A percentile compares a stretch with the other conserved stretches of the same genome.
These are phyloP conservation scores for Chymomyza costata DNA, from an alignment of 1,140 invertebrate species.

Conservation along the genomic window DNA sequence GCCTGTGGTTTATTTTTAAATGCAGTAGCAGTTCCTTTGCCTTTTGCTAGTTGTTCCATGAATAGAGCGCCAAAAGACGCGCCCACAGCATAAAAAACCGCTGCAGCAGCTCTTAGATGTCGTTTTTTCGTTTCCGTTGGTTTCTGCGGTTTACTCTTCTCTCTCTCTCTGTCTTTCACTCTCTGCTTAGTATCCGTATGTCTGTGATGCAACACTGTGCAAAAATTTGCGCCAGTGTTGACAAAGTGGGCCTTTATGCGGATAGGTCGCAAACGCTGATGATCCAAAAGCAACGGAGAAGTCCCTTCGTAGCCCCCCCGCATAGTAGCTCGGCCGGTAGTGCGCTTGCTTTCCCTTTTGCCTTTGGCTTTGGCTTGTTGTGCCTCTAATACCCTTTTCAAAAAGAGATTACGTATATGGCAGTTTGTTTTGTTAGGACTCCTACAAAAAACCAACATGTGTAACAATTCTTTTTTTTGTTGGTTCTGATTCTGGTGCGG, in stretches of 20 bases:
- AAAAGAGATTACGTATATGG: slow-evolving; percentile 44
- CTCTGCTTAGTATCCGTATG: slow-evolving; percentile 10
- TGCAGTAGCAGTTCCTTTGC: slow-evolving; percentile 30
- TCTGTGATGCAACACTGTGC: background rate
- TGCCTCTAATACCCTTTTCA: slow-evolving; percentile 46
- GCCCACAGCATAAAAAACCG: slow-evolving; percentile 24
- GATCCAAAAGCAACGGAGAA: no score
- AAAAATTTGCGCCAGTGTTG: slow-evolving; percentile 52
- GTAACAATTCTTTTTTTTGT: no score
- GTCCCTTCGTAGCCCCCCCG: no score
- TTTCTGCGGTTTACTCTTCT: slow-evolving; percentile 34
- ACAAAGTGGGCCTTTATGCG: slow-evolving; percentile 58
- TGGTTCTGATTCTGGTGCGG: no score
- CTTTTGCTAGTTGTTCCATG: slow-evolving; percentile 32
- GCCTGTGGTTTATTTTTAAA: slow-evolving; percentile 69
- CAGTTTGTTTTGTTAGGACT: slow-evolving; percentile 4
- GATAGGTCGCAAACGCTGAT: no score
- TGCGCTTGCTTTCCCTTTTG: no score
- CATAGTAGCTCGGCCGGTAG: no score
- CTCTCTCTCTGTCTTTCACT: no score
- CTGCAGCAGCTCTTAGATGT: slow-evolving; percentile 14
- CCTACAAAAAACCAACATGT: slow-evolving; percentile 6
- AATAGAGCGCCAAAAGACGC: slow-evolving; percentile 49
- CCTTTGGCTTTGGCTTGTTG: slow-evolving; percentile 4
- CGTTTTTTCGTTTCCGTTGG: slow-evolving; percentile 28